Conservation (phyloP, 2,113 vertebrate species). For the Plotosus lineatus region DNA sequence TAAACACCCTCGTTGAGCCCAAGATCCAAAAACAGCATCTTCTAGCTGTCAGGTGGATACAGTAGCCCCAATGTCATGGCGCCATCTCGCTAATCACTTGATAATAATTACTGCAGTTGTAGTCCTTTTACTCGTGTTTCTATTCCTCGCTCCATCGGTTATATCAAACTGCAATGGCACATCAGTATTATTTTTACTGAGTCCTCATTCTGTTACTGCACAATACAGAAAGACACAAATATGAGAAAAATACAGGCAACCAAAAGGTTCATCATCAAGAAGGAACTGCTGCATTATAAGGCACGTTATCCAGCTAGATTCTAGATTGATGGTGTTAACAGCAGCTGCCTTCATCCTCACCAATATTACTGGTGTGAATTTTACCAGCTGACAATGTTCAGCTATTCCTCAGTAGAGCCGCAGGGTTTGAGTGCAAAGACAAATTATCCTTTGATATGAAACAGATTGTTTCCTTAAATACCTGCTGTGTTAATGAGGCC, state of each 20-base stretch:
- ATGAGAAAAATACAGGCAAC: conserved; percentile 53
- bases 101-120: background rate
- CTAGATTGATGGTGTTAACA: conserved; percentile 71
- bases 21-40: too few species aligned
- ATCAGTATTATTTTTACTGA: conserved; percentile 69
- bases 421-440: conserved; percentile 60
- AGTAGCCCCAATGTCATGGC: too few species aligned
- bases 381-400: conserved; percentile 40
- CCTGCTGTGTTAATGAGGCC: conserved; percentile 75
- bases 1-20: too few species aligned
- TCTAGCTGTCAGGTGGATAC: too few species aligned
- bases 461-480: conserved; percentile 79
- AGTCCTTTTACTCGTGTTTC: background rate
- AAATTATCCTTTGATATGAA: conserved; percentile 76
- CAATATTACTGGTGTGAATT: conserved; percentile 39
- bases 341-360: conserved; percentile 41
- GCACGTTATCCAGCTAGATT: conserved; percentile 61
- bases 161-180: conserved; percentile 62
- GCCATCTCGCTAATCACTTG: too few species aligned
- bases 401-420: conserved; percentile 50
- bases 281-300: conserved; percentile 55
- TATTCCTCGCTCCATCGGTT: background rate
- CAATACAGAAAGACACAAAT: background rate
- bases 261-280: conserved; percentile 43
- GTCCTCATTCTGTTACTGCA: conserved; percentile 43